Conservation (phyloP, 2,113 vertebrate genomes). For the Mustela nigripes region DNA sequence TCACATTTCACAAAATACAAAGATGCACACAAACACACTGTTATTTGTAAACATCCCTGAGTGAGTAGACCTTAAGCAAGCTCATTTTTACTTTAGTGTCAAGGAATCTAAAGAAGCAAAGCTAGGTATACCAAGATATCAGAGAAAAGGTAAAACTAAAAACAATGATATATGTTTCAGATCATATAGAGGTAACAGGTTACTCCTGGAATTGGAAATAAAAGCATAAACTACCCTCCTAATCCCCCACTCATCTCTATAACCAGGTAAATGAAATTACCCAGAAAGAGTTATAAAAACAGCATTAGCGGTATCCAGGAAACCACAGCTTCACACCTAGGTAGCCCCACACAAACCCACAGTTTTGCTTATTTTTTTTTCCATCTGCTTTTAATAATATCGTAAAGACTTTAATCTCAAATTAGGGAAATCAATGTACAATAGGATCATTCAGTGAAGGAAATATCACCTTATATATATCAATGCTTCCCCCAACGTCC, state of each 20-base stretch:
- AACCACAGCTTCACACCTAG: slow-evolving; percentile 41
- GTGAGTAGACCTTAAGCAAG: slow-evolving; percentile 27
- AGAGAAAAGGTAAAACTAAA: slow-evolving; percentile 50
- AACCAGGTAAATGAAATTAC: slow-evolving; percentile 43
- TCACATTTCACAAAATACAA: slow-evolving; percentile 66
- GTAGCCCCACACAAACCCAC: not conserved
- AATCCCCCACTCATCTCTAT: not conserved
- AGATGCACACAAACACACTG: slow-evolving; percentile 58
- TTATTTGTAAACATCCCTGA: slow-evolving; percentile 56
- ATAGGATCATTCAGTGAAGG: slow-evolving; percentile 54
- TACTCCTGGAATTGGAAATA: slow-evolving; percentile 37
- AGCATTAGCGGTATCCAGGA: not conserved
- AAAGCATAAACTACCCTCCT: slow-evolving; percentile 1
- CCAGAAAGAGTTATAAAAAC: slow-evolving; percentile 4
- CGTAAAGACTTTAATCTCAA: slow-evolving; percentile 26
- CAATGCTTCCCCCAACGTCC: not conserved
- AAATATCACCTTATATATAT: slow-evolving; percentile 55
- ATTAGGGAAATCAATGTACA: slow-evolving; percentile 56
- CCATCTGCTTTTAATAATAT: slow-evolving; percentile 38
- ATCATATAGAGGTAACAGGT: not conserved
- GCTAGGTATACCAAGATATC: slow-evolving; percentile 44
- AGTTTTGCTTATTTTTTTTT: not conserved
- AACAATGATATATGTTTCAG: not conserved
- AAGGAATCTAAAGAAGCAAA: slow-evolving; percentile 54
- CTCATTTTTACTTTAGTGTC: slow-evolving; percentile 63